Evolutionary conservation across 1,140 invertebrate species (phyloP).

Genomic region (Nephila pilipes): DNA sequence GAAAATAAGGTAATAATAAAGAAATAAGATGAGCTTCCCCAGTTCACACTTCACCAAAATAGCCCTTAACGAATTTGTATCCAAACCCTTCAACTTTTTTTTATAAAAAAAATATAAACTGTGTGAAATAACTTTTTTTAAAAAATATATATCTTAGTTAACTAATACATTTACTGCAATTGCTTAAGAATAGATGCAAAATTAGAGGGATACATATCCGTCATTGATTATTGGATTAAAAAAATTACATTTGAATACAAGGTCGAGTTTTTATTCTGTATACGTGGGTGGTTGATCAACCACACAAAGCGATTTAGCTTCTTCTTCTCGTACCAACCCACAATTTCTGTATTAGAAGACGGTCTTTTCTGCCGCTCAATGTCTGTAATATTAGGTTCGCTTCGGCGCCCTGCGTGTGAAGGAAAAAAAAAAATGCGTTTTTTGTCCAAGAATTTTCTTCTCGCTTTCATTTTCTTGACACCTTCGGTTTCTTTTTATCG

Average conservation of each 20-base stretch:
- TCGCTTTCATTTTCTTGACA: constrained; percentile 38
- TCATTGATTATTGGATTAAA: not conserved
- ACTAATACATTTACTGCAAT: too few relatives aligned
- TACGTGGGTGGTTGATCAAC: constrained; percentile 1
- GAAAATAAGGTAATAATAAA: too few relatives aligned
- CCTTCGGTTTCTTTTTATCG: not conserved
- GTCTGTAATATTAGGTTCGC: not conserved
- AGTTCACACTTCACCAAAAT: too few relatives aligned
- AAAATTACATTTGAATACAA: not conserved
- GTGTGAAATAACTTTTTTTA: too few relatives aligned
- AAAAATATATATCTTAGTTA: too few relatives aligned
- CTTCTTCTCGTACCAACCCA: not conserved
- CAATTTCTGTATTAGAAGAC: constrained; percentile 27
- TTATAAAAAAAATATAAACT: too few relatives aligned
- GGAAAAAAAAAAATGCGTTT: not conserved
- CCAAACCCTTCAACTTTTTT: too few relatives aligned
- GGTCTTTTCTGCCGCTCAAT: not conserved
- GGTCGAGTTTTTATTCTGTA: not conserved
- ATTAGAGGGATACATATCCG: not conserved
- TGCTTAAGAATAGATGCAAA: not conserved
- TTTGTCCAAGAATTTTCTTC: not conserved
- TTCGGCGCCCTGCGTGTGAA: not conserved
- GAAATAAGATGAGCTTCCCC: too few relatives aligned
- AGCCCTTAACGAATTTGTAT: too few relatives aligned
- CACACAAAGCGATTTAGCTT: not conserved